Evolutionary conservation across 2,113 vertebrate genomes (phyloP).

Genomic region (Carettochelys insculpta): DNA sequence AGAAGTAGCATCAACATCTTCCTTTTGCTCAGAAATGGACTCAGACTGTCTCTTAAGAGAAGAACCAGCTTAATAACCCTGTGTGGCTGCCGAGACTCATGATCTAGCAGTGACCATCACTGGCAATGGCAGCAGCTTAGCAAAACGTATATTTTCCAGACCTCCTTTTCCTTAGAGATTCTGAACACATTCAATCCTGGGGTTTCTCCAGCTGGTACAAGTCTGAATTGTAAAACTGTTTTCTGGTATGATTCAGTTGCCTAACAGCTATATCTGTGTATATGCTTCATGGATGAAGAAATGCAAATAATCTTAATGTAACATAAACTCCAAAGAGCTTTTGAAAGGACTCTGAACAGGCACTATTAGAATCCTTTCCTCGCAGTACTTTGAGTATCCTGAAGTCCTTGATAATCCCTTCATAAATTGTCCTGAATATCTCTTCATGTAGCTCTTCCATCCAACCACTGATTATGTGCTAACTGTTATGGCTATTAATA

Average conservation of each 20-base stretch:
- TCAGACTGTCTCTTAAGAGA: not conserved
- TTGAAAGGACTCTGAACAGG: not conserved
- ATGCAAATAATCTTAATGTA: not conserved
- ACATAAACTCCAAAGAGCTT: not conserved
- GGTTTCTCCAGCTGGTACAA: not conserved
- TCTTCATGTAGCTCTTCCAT: not conserved
- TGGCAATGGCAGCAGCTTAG: not conserved
- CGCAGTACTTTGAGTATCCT: not conserved
- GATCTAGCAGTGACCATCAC: not conserved
- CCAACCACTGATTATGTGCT: not conserved
- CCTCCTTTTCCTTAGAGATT: not conserved
- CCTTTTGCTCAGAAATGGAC: not conserved
- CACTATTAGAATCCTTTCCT: not conserved
- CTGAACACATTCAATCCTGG: not conserved
- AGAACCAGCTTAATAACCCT: not conserved
- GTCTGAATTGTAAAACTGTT: not conserved
- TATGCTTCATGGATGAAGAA: not conserved
- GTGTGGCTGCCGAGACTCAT: not conserved
- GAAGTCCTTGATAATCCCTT: not conserved
- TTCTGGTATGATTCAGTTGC: not conserved
- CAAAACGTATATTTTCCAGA: not conserved
- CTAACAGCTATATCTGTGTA: not conserved
- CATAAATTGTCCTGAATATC: not conserved
- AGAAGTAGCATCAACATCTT: not conserved
- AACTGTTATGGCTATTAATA: not conserved